These are phyloP conservation scores for Alouatta palliata DNA, from an alignment of 2,113 vertebrate genomes.

Conservation along the genomic window DNA sequence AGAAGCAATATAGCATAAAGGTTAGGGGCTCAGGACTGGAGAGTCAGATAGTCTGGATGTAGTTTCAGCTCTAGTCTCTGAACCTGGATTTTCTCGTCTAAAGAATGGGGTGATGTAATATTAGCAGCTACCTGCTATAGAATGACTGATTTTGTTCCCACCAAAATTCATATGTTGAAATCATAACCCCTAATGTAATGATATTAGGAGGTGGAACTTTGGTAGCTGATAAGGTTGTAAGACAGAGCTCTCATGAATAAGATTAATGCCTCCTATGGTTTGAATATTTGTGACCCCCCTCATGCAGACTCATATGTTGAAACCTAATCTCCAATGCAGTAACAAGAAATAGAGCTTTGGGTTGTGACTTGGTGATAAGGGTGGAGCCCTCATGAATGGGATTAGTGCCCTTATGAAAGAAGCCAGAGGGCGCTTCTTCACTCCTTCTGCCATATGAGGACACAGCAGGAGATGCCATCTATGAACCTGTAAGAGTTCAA, in stretches of 20 bases:
- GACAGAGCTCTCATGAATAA: not conserved
- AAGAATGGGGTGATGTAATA: not conserved
- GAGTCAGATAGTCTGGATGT: not conserved
- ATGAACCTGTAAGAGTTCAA: not conserved
- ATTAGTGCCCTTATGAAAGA: not conserved
- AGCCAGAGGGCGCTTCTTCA: not conserved
- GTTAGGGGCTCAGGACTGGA: not conserved
- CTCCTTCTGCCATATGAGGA: not conserved
- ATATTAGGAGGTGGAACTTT: not conserved
- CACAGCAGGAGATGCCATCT: not conserved
- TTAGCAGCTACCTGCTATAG: not conserved
- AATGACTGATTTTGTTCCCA: not conserved
- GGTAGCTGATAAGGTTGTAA: not conserved
- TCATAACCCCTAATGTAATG: not conserved
- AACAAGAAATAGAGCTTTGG: not conserved
- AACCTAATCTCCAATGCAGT: not conserved
- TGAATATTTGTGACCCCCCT: not conserved
- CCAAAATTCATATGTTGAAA: too few relatives aligned
- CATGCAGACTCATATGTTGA: not conserved
- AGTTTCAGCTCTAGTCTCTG: not conserved
- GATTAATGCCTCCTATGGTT: not conserved
- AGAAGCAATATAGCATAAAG: not conserved
- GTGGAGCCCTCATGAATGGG: not conserved
- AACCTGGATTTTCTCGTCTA: not conserved
- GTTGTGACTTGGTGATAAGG: not conserved